phyloP scores from a whole-genome alignment of 1,140 invertebrate genomes.

The Heliconius melpomene region DNA sequence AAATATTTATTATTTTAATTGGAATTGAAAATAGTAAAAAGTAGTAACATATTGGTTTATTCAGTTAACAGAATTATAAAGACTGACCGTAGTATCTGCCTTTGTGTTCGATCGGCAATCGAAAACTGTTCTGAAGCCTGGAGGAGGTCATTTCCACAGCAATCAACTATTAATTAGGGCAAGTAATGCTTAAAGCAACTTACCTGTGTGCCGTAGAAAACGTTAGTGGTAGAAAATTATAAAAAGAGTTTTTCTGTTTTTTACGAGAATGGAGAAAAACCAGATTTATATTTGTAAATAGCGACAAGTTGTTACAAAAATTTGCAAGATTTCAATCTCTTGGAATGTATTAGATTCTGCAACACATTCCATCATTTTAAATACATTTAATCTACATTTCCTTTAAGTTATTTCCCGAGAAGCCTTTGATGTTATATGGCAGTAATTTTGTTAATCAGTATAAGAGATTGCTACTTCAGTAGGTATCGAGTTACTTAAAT shows the following conservation, averaged over 20 bases:
- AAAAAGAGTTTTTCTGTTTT: too few species aligned
- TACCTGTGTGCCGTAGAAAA: background rate
- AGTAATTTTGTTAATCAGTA: background rate
- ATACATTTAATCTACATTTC: background rate
- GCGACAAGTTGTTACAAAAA: too few species aligned
- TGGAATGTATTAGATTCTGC: too few species aligned
- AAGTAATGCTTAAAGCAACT: background rate
- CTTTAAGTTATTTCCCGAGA: background rate
- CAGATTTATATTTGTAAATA: too few species aligned
- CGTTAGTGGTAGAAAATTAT: too few species aligned
- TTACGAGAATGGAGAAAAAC: too few species aligned
- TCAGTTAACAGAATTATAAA: background rate
- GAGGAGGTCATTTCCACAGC: background rate
- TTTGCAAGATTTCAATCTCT: too few species aligned
- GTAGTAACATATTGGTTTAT: background rate
- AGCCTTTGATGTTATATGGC: background rate
- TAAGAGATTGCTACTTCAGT: background rate
- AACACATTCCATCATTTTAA: background rate
- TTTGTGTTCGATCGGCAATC: background rate
- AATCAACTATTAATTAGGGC: background rate
- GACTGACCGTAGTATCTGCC: background rate
- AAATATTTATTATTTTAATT: too few species aligned
- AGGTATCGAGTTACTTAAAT: background rate
- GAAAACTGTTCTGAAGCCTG: background rate
- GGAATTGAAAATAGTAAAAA: too few species aligned